Evolutionary conservation across 2,113 vertebrate genomes (phyloP).

Genomic region (Nipponia nippon): DNA sequence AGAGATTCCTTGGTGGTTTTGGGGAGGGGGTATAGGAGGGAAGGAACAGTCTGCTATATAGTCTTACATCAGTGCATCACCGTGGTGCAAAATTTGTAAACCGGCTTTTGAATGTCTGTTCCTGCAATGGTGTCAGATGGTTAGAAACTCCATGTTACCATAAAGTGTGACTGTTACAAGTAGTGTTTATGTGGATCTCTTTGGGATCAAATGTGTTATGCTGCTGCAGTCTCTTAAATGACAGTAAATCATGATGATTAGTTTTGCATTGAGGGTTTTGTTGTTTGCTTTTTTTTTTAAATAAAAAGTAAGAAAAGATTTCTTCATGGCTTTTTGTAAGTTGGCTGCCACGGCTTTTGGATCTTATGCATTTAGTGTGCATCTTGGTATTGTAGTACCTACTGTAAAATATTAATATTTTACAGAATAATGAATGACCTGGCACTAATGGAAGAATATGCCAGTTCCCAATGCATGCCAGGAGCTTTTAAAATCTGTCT

Average conservation of each 20-base stretch:
- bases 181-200: neutral
- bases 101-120: neutral
- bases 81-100: accelerated
- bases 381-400: neutral
- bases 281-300: neutral
- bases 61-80: neutral
- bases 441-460: neutral
- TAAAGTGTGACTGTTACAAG: neutral
- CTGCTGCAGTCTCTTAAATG: neutral
- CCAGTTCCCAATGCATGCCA: accelerated
- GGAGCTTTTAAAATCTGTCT: neutral
- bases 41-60: neutral
- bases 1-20: neutral
- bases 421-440: neutral
- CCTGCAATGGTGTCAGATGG: neutral
- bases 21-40: accelerated
- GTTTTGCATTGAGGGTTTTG: neutral
- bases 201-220: neutral
- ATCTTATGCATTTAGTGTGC: neutral
- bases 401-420: neutral
- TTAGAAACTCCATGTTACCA: neutral
- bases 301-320: neutral
- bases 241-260: neutral
- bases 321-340: neutral
- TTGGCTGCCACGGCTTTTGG: neutral